Evolutionary conservation across 2,888 invertebrate genomes (phyloP), one percentile per base, ranked within the genome.

Genomic region (Malacosoma neustria): DNA sequence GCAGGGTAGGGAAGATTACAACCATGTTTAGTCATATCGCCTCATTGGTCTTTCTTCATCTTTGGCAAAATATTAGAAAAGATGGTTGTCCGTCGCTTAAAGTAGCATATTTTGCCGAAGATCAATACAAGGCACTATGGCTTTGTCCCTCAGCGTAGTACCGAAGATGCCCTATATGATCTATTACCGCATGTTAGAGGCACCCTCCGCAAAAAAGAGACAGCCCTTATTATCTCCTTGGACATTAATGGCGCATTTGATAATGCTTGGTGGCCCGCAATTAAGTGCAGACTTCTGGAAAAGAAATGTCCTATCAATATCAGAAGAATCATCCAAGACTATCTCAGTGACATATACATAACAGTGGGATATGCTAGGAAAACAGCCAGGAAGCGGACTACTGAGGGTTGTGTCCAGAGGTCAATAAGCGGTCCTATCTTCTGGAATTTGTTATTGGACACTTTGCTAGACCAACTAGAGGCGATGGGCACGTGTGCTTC

Each of bases 401-500:
- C 22, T 7, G 7, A 22, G 2, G 22, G 22, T 22, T 22, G 22
- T 7, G 22, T 22, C 22, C 22, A 22, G 7, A 7, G 22, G 7
- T 22, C 22, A 2, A 22, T 22, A 5, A 7, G 22, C 1, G 22
- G 22, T 6, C 22, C 22, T 6, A 22, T 7, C 7, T 3, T 22
- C 7, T 22, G 22, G 22, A 22, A 22, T 22, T 1, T 22, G 1
- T 6, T 22, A 5, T 7, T 3, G 1, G 3, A 22, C 22, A n/a
- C n/a, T n/a, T n/a, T n/a, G n/a, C n/a, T 64, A 67, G n/a, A n/a
- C 71, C 71, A 75, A 76, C 80, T 77, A 69, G 74, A 70, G 60
- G 64, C 63, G 72, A 76, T 70, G 69, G 72, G 62, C 68, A 74
- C 63, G 69, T 70, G 67, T 73, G 79, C 77, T 72, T 61, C 67